Evolutionary conservation across 2,113 vertebrate genomes (phyloP).

Genomic region (Phylloscopus trochilus): DNA sequence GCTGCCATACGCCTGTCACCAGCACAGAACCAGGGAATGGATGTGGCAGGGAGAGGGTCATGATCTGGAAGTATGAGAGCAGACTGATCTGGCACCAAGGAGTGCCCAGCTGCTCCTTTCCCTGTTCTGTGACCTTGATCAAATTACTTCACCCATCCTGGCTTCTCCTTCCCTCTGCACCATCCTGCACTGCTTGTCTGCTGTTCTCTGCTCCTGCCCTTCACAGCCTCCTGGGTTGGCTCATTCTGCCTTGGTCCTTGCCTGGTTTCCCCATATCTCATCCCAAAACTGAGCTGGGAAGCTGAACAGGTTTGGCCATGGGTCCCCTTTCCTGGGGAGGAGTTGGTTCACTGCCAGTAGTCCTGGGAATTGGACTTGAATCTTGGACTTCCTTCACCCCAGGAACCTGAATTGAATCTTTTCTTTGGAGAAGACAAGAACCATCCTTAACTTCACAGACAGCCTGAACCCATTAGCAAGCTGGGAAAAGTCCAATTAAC

Average conservation of each 20-base stretch:
- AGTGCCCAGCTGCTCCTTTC: neutral
- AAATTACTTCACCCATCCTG: neutral
- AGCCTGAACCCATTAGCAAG: neutral
- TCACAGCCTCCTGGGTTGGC: fast-evolving
- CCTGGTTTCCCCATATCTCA: neutral
- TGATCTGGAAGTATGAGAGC: fast-evolving
- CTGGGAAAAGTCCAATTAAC: neutral
- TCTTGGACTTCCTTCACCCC: no score
- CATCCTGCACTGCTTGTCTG: neutral
- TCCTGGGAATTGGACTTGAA: neutral
- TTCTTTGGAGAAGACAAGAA: neutral
- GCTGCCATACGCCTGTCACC: fast-evolving
- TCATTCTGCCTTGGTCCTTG: fast-evolving
- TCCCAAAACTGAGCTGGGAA: neutral
- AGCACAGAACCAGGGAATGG: neutral
- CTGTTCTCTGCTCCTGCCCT: neutral
- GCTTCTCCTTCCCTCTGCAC: neutral
- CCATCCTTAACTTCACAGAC: neutral
- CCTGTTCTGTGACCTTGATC: neutral
- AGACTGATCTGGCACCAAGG: neutral
- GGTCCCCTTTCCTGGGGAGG: neutral
- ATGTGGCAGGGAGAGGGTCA: fast-evolving
- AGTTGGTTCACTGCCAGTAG: neutral
- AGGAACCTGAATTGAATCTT: no score
- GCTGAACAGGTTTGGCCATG: neutral